Base-by-base conservation (phyloP, 2,888 invertebrate species). In the Platerodrilus igneus region DNA sequence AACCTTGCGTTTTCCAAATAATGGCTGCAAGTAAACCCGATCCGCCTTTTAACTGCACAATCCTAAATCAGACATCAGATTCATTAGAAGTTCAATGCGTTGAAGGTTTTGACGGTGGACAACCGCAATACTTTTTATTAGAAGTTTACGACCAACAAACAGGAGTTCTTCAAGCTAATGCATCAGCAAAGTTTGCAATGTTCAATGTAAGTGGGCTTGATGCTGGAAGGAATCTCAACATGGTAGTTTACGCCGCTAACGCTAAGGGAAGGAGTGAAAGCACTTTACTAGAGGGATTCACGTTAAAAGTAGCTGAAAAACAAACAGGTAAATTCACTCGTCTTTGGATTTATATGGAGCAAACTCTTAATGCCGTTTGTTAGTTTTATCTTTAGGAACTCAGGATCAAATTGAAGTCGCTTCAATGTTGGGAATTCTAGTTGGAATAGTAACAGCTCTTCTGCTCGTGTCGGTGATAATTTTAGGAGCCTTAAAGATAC, bases 171-270 rank as follows among this genome's bases (percentile, higher is more conserved):
- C 72, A 81, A 52, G 78, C 79, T 6, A 86, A 86, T 61, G 75
- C 79, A 5, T 80, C 84, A 2, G 79, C 84, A 20, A 76, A 77
- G 47, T 77, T 77, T 53, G 84, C 90, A 1, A 72, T 79, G 18
- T 86, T 92, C 71, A 81, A 81, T 37, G 82, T 90, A 1, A 78
- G 79, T 51, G 83, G 81, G 3, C 73, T 93, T 34, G 83, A 86
- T 37, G 78, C 91, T 0, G 90, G 86, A 4, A 83, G 83, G 55
- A 75, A 81, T 9, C 75, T 92, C 50, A 81, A 81, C 55, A 80
- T 92, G 64, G 72, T 82, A 34, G 77, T 92, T 46, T 91, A 86
- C 65, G 84, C 91, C 1, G 79, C 80, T 41, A 93, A 93, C 65
- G 78, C 82, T 4, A 84, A 87, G 58, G 92, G 92, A 9, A 75